Base-by-base conservation (phyloP, 2,113 vertebrate species). In the Xenopus laevis region DNA sequence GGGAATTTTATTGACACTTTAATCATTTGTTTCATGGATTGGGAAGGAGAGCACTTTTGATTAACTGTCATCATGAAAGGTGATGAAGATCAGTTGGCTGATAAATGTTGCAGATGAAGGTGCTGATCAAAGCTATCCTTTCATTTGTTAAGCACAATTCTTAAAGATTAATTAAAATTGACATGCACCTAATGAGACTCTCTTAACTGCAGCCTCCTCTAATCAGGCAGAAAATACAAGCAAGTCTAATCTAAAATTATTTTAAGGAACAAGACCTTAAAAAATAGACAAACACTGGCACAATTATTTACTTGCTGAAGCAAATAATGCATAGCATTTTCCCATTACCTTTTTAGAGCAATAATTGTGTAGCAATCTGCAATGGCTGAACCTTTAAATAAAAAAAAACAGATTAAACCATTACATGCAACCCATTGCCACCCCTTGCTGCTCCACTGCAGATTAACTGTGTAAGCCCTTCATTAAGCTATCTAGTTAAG, bases 151-250 rank as follows among this genome's bases (percentile, higher is more conserved):
- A 77, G 78, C 74, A 81, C 71, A 82, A 81, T 86, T 85, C 88
- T 83, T 86, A 83, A 85, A 84, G 79, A 87, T 83, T 86, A 87
- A 91, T 89, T 88, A 88, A 87, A 82, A 80, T 64, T 81, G 86
- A 80, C 79, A 83, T 79, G 73, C 10, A 65, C 67, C 71, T 87
- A 81, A 84, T 79, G 79, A 86, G 81, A 84, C 62, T 69, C 69
- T 80, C 68, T 82, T 79, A 84, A 80, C 80, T 79, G 62, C 71
- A 63, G 18, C 60, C 80, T 44, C 73, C 65, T 80, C 80, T 68
- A 61, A 2, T 20, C 50, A 74, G 71, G 70, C 80, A 53, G 80
- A 82, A 87, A 83, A 79, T 65, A 10, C 18, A 68, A 70, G 79
- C n/a, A 57, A 81, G 65, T 78, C 1, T 11, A 65, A 65, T 20